Base-by-base conservation (phyloP, 2,888 invertebrate genomes). In the Hanleya hanleyi region DNA sequence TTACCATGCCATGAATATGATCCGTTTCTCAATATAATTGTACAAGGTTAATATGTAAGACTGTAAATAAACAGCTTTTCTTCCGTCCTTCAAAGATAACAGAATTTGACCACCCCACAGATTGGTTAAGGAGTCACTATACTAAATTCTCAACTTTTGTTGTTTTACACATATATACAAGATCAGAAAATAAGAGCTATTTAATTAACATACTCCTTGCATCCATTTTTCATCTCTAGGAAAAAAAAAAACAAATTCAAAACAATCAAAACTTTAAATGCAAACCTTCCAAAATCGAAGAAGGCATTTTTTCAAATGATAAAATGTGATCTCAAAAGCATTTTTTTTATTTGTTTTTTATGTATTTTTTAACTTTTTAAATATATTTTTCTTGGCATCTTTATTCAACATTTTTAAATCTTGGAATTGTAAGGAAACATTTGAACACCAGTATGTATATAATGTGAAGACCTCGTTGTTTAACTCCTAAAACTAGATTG, bases 401-500 rank as follows among this genome's bases (percentile, higher is more conserved):
- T 67, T 36, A 41, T 38, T 70, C 74, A 57, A 77, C 76, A 77
- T 66, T 77, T 75, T 81, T 78, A 74, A 78, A 83, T 81, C 78
- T n/a, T 79, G 82, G 79, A 81, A 81, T 80, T 76, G 75, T 76
- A 81, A 70, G 81, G 80, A 83, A 82, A 37, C 37, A 64, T 81
- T 81, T 83, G 83, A 84, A 84, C 83, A 81, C 81, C 77, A 79
- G 77, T 77, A 78, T 57, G 57, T 57, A 57, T 57, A 57, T 38
- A 69, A 69, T 41, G 32, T 37, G 61, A 69, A 69, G 57, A 50
- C 36, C 38, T 69, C 69, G 61, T 68, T 68, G 68, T 69, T 67
- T 83, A 78, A 85, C 77, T 77, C 76, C 80, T 83, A 81, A 82
- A 84, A 83, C 83, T 83, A 84, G 86, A 86, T 84, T 84, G 84